phyloP scores from a whole-genome alignment of 2,888 invertebrate genomes.

The Dolichopus griseipennis region DNA sequence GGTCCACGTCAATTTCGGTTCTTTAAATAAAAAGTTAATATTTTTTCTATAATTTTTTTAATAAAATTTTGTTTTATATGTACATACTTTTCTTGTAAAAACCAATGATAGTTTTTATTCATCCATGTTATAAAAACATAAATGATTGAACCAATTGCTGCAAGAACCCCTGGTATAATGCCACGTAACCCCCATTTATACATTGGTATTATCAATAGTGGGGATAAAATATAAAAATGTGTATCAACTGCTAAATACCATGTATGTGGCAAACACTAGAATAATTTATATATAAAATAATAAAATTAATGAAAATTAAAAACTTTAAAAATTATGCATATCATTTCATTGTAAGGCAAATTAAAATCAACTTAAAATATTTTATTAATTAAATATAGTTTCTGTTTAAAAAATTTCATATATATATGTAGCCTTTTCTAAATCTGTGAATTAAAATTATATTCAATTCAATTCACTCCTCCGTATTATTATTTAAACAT shows the following conservation, averaged over 20 bases:
- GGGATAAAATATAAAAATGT: conserved; percentile 46
- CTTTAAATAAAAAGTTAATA: background rate
- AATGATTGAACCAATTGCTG: conserved; percentile 19
- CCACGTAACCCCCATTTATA: conserved; percentile 25
- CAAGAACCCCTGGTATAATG: conserved; percentile 14
- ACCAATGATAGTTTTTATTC: conserved; percentile 11
- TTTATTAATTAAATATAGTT: background rate
- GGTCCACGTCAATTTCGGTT: conserved; percentile 2
- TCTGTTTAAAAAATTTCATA: background rate
- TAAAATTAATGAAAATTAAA: no score
- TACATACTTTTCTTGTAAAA: background rate
- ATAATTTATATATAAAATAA: no score
- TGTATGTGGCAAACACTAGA: conserved; percentile 42
- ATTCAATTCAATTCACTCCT: no score
- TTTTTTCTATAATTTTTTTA: no score
- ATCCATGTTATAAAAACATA: conserved; percentile 20
- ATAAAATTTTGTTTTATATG: background rate
- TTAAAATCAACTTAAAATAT: background rate
- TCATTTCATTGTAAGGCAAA: no score
- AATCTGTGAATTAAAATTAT: no score
- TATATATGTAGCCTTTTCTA: no score
- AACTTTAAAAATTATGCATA: no score
- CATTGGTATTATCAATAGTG: conserved; percentile 42
- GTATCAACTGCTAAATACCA: conserved; percentile 49
- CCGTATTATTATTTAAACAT: no score